Base-by-base conservation (phyloP, 2,797 vertebrate species). In the Siniperca undulata region DNA sequence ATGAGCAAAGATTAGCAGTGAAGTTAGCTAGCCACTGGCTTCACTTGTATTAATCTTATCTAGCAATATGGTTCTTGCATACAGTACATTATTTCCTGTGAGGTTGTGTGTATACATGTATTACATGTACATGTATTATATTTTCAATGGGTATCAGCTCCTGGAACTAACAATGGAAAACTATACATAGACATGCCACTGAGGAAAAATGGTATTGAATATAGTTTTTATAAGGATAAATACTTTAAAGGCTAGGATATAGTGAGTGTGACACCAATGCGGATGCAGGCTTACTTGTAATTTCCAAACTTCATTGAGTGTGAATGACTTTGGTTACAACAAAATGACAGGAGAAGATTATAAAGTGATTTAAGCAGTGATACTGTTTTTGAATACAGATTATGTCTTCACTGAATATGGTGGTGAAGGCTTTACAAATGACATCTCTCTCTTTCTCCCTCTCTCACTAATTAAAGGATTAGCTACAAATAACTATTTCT, bases 401-500 rank as follows among this genome's bases (percentile, higher is more conserved):
- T 5, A 13, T 56, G 53, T 42, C 27, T 19, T 55, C 36, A 44
- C n/a, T 70, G 17, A 74, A 71, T 70, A 74, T 42, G 27, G 73
- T 78, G 42, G 27, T 53, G 13, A 24, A 80, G 12, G 34, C 36
- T 68, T 72, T 61, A 59, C 50, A 78, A 74, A 78, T 71, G 5
- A 6, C 30, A 76, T 67, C 12, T 52, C 46, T 68, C 44, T 12
- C 7, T 16, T 14, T 68, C 9, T 55, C 10, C 7, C 19, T 8
- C n/a, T 46, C 7, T 20, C 66, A 30, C 24, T 53, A 70, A 77
- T 81, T 61, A 68, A 58, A 77, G 24, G 50, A 87, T 65, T 46
- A 42, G 55, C 55, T 55, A 48, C 52, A 78, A 71, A 75, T 59
- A 42, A 46, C 55, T 27, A 27, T 59, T 86, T 85, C 70, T 77